Conservation (phyloP, 35 echinoderm and acorn worm species). For the Strongylocentrotus purpuratus region DNA sequence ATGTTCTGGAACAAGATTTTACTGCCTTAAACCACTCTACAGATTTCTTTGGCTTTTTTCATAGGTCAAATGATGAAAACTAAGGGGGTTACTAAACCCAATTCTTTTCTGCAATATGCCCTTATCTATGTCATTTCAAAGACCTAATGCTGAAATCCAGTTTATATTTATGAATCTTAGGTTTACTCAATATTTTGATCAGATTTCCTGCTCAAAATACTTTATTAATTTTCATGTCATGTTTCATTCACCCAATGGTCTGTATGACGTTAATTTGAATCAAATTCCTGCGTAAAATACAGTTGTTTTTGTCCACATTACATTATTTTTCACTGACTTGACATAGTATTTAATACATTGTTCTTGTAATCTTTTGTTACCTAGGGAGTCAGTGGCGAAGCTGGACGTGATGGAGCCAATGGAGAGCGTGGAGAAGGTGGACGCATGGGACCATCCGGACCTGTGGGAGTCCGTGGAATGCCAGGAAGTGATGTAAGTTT, state of each 20-base stretch:
- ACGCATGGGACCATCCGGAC: conserved; percentile 20
- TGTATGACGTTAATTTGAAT: neutral
- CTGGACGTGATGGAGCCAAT: neutral
- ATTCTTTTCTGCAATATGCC: too few species aligned
- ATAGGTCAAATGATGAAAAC: too few species aligned
- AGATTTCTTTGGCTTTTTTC: too few species aligned
- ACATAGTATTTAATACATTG: too few species aligned
- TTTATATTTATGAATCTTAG: too few species aligned
- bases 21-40: too few species aligned
- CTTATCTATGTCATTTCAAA: too few species aligned
- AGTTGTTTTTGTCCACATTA: neutral
- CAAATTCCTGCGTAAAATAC: neutral
- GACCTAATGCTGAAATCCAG: too few species aligned
- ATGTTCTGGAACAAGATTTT: too few species aligned
- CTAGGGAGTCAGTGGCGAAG: neutral
- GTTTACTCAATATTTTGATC: neutral
- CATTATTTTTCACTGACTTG: too few species aligned
- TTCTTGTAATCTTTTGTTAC: neutral
- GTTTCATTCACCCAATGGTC: neutral
- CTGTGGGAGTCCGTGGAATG: neutral
- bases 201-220: neutral
- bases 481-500: conserved; percentile 41
- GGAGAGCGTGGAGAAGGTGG: conserved; percentile 25
- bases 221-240: neutral
- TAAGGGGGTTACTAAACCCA: too few species aligned